Conservation (phyloP, 2,113 vertebrate species). For the Ptyas mucosa region DNA sequence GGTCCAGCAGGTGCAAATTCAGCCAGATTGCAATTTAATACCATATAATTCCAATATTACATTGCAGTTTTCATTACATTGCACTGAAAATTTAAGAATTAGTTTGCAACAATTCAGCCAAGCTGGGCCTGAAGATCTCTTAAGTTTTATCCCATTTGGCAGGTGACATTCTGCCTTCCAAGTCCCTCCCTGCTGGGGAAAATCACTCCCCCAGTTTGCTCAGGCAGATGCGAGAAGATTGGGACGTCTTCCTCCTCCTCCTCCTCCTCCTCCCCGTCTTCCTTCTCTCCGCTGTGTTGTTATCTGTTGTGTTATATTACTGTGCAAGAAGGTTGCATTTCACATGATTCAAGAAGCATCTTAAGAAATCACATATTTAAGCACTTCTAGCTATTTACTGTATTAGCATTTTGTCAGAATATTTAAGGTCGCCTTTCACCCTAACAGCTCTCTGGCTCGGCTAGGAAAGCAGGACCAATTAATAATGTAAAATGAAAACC, state of each 20-base stretch:
- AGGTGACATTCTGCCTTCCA: neutral
- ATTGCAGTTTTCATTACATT: neutral
- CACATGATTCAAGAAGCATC: neutral
- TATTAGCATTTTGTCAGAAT: neutral
- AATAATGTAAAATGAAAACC: neutral
- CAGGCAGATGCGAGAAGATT: neutral
- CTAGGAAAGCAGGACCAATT: neutral
- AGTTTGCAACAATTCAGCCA: neutral
- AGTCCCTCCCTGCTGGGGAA: neutral
- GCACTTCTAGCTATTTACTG: neutral
- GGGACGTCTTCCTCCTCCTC: neutral
- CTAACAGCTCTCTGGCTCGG: neutral
- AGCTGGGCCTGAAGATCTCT: neutral
- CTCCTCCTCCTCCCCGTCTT: neutral
- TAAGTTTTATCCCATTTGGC: neutral
- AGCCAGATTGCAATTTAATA: neutral
- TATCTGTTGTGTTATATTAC: neutral
- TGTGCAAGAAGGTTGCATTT: neutral
- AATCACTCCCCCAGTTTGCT: neutral
- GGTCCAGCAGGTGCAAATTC: neutral
- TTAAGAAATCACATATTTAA: neutral
- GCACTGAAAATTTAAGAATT: neutral
- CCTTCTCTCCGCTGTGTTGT: neutral
- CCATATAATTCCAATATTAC: neutral
- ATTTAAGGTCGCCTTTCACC: neutral